Evolutionary conservation across 2,113 vertebrate genomes (phyloP).

Genomic region (Sturnus vulgaris): DNA sequence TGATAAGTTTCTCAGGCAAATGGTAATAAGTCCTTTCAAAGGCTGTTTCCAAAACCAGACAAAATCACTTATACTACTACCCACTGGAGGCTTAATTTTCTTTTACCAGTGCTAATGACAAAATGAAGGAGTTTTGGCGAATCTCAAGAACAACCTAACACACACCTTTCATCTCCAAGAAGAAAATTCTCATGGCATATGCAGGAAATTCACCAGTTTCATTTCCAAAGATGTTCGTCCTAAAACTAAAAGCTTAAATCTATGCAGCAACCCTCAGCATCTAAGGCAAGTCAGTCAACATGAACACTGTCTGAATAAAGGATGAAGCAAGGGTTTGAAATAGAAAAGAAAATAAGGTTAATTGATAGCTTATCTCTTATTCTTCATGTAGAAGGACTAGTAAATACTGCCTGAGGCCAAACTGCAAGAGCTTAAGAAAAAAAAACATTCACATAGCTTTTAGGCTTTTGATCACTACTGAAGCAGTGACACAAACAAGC

Average conservation of each 20-base stretch:
- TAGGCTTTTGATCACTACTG: neutral
- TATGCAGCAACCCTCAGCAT: neutral
- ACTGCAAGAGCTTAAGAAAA: neutral
- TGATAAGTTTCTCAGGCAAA: neutral
- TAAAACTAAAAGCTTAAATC: neutral
- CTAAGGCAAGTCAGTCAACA: neutral
- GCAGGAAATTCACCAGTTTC: neutral
- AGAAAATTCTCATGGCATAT: neutral
- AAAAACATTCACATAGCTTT: neutral
- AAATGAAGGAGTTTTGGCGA: neutral
- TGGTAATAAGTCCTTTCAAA: neutral
- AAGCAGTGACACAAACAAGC: neutral
- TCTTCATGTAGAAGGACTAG: neutral
- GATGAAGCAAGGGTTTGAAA: neutral
- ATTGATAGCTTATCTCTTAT: neutral
- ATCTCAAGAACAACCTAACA: neutral
- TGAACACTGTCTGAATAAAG: neutral
- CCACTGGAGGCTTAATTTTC: neutral
- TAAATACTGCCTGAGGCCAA: neutral
- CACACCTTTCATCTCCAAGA: neutral
- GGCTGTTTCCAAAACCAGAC: neutral
- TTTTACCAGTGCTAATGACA: neutral
- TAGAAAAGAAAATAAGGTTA: neutral
- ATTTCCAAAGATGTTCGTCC: neutral
- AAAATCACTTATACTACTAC: neutral